A percentile compares a stretch with the other conserved stretches of the same genome.
These are phyloP conservation scores for Herpetotheres cachinnans DNA, from an alignment of 2,113 vertebrate genomes.

Conservation along the genomic window DNA sequence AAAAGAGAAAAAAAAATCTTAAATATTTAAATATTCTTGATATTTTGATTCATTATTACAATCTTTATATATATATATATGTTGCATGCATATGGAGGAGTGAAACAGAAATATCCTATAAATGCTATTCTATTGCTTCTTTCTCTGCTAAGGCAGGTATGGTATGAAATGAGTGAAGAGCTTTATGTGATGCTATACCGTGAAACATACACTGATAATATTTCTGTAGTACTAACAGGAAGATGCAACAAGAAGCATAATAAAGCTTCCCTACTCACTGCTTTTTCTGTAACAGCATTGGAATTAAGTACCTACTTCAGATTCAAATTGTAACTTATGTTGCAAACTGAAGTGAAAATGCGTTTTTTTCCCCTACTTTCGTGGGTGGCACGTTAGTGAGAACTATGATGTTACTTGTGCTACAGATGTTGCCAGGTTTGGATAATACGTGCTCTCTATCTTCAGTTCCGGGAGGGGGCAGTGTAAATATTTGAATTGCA, in stretches of 20 bases:
- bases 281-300: background rate
- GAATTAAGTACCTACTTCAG: background rate
- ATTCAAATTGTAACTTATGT: rapidly evolving
- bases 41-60: background rate
- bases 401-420: rapidly evolving
- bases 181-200: background rate
- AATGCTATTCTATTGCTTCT: background rate
- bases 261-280: background rate
- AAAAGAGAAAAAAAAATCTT: background rate
- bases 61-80: background rate
- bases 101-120: background rate
- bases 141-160: background rate
- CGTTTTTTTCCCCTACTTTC: background rate
- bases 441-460: background rate
- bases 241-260: background rate
- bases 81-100: background rate
- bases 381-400: background rate
- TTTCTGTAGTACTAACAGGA: background rate
- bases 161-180: background rate
- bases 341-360: background rate
- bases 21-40: background rate
- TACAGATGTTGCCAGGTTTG: background rate
- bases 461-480: background rate
- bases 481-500: background rate
- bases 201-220: background rate